phyloP scores from a whole-genome alignment of 1,140 invertebrate genomes.

The Idris sp. region DNA sequence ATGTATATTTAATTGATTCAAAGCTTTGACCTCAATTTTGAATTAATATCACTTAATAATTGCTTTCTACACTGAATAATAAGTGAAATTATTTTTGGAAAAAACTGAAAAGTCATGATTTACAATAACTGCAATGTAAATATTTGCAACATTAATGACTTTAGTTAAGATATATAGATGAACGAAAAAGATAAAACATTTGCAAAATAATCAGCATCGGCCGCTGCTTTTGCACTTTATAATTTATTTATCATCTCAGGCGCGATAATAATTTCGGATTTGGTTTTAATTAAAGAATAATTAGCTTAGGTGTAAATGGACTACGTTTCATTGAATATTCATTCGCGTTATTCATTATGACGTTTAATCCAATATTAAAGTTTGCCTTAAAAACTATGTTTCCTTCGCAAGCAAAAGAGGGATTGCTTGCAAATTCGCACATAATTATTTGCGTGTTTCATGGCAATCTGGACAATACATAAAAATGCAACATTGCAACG shows the following conservation, averaged over 20 bases:
- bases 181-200: no score
- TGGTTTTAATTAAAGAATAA: slow-evolving; percentile 53
- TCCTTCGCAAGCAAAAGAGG: slow-evolving; percentile 23
- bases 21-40: no score
- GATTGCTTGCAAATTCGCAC: slow-evolving; percentile 48
- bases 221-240: background rate
- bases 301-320: slow-evolving; percentile 45
- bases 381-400: slow-evolving; percentile 30
- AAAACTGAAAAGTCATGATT: no score
- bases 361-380: slow-evolving; percentile 49
- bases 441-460: slow-evolving; percentile 56
- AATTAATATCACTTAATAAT: no score
- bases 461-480: slow-evolving; percentile 36
- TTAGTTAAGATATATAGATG: slow-evolving; percentile 6
- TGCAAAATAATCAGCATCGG: no score
- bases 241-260: slow-evolving; percentile 24
- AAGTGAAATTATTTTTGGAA: no score
- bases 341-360: slow-evolving; percentile 29
- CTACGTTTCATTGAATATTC: slow-evolving; percentile 55
- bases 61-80: no score
- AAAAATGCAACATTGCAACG: slow-evolving; percentile 32
- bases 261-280: slow-evolving; percentile 30
- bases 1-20: no score
- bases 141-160: background rate
- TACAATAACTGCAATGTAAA: no score